Conservation (phyloP, 1,140 invertebrate species). For the Periplaneta americana region DNA sequence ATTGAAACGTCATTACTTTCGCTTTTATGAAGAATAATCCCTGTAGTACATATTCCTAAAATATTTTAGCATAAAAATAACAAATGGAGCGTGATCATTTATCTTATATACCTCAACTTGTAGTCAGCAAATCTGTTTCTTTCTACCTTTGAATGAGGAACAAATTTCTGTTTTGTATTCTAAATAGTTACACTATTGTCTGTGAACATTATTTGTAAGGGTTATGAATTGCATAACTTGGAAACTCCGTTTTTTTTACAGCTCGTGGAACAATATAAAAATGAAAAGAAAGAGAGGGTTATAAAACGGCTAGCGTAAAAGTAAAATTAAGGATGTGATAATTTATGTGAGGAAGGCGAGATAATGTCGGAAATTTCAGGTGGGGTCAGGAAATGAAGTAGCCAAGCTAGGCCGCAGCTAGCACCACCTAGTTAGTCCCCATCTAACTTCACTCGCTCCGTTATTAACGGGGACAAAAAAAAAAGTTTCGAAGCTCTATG, state of each 20-base stretch:
- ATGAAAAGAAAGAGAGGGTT: neutral
- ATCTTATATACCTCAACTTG: too few relatives aligned
- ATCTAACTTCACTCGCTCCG: neutral
- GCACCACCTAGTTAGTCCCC: neutral
- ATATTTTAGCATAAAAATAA: too few relatives aligned
- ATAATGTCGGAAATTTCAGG: neutral
- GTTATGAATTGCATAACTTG: neutral
- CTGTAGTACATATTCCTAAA: too few relatives aligned
- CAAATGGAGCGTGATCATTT: too few relatives aligned
- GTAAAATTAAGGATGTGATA: neutral
- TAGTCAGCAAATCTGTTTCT: too few relatives aligned
- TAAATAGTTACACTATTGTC: too few relatives aligned
- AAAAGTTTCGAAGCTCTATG: neutral
- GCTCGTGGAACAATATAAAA: neutral
- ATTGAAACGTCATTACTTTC: too few relatives aligned
- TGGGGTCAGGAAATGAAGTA: neutral
- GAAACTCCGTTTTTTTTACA: neutral
- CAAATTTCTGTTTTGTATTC: too few relatives aligned
- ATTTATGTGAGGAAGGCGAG: neutral
- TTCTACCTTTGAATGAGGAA: too few relatives aligned
- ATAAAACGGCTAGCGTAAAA: neutral
- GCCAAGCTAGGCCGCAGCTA: neutral
- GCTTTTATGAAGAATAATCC: too few relatives aligned
- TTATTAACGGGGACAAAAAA: neutral
- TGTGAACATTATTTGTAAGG: neutral